Conservation (phyloP, 2,113 vertebrate genomes). For the Prinia subflava region DNA sequence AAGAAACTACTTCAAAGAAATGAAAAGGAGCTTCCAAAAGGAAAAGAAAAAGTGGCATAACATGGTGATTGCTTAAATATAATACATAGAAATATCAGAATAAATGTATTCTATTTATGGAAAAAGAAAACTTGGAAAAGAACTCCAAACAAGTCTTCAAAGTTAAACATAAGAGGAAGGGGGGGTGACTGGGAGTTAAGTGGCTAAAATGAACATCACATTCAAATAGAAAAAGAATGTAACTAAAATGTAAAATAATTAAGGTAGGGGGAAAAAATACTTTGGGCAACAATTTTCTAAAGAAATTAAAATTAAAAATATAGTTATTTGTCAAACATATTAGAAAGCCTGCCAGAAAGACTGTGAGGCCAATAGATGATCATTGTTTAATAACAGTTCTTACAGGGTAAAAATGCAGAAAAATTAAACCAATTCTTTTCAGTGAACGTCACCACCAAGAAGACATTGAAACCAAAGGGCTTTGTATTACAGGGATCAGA, state of each 20-base stretch:
- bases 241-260: slow-evolving; percentile 15
- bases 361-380: background rate
- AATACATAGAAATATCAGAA: background rate
- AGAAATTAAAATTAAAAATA: slow-evolving; percentile 10
- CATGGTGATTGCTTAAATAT: background rate
- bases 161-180: background rate
- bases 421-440: slow-evolving; percentile 31
- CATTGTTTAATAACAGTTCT: background rate
- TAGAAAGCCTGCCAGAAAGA: background rate
- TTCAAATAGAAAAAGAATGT: background rate
- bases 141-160: background rate
- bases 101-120: background rate
- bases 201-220: background rate
- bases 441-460: background rate
- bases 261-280: background rate
- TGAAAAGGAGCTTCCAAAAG: background rate
- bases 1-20: background rate
- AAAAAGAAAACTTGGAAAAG: background rate
- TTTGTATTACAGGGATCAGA: background rate
- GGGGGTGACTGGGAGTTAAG: background rate
- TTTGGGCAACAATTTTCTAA: background rate
- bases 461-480: background rate
- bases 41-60: background rate
- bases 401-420: background rate
- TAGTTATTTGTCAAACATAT: slow-evolving; percentile 1